These are phyloP conservation scores for Atlantisia rogersi DNA, from an alignment of 2,113 vertebrate genomes.

Conservation along the genomic window DNA sequence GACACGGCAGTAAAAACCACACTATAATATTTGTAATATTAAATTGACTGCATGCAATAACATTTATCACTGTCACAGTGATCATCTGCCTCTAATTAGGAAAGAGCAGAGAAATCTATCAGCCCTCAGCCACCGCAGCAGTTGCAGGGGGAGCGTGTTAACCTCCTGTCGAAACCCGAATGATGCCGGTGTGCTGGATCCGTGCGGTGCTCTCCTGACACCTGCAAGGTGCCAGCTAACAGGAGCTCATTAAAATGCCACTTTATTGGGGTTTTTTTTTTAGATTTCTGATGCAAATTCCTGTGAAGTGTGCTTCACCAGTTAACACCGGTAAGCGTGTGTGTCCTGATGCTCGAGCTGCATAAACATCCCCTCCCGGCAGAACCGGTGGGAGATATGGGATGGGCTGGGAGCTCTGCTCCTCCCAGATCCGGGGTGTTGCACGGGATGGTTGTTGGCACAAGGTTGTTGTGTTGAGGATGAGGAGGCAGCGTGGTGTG, in stretches of 20 bases:
- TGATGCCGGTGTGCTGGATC: not conserved
- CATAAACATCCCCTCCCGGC: not conserved
- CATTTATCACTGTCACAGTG: conserved; percentile 47
- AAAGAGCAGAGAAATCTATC: conserved; percentile 12
- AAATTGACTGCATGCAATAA: conserved; percentile 16
- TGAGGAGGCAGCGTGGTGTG: fast-evolving
- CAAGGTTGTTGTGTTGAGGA: fast-evolving
- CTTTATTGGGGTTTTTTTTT: not conserved
- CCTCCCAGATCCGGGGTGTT: fast-evolving
- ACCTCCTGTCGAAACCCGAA: not conserved
- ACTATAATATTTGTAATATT: conserved; percentile 39
- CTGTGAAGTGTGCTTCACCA: not conserved
- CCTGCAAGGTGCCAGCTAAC: not conserved
- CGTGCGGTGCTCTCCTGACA: not conserved
- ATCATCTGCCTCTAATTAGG: conserved; percentile 64
- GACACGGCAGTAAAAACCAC: conserved; percentile 17
- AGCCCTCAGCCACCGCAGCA: not conserved
- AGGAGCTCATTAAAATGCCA: not conserved
- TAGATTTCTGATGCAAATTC: not conserved
- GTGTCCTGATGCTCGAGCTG: not conserved
- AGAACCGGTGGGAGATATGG: not conserved
- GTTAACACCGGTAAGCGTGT: not conserved
- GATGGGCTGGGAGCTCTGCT: not conserved
- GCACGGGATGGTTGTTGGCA: fast-evolving
- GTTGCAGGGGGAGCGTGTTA: not conserved